Conservation (phyloP, 2,113 vertebrate genomes). For the Arvicanthis niloticus region DNA sequence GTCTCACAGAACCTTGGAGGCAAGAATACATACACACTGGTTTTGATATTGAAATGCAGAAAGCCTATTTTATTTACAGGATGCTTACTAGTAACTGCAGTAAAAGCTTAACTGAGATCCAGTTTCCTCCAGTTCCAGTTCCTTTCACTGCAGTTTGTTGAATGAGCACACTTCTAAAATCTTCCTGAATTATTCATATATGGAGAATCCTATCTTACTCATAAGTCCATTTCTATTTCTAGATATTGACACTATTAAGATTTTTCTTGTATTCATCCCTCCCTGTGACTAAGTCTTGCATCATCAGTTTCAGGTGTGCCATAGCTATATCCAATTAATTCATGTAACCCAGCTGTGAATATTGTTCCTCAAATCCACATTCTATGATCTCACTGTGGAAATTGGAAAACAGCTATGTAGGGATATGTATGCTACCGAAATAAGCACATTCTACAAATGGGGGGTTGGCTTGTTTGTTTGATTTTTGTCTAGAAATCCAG, state of each 20-base stretch:
- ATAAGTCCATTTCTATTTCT: slow-evolving; percentile 66
- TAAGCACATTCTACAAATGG: neutral
- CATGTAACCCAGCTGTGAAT: neutral
- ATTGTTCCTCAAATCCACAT: neutral
- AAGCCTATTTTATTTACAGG: neutral
- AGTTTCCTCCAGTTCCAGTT: neutral
- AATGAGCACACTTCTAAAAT: slow-evolving; percentile 37
- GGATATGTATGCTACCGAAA: neutral
- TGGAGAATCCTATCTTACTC: slow-evolving; percentile 43
- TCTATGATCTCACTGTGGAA: neutral
- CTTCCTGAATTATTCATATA: slow-evolving; percentile 67
- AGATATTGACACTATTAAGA: slow-evolving; percentile 57
- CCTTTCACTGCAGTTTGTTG: slow-evolving; percentile 18
- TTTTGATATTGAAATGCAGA: neutral
- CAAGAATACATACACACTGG: neutral
- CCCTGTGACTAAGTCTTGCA: slow-evolving; percentile 47
- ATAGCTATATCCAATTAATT: neutral
- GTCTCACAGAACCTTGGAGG: neutral
- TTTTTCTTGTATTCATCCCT: slow-evolving; percentile 25
- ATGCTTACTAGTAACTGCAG: neutral
- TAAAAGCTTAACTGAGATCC: neutral
- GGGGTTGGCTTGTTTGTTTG: neutral
- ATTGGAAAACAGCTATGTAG: neutral
- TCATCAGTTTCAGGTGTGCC: neutral
- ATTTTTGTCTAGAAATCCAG: neutral